These are phyloP conservation scores for Frankliniella fusca DNA, from an alignment of 2,888 invertebrate species.

Conservation along the genomic window DNA sequence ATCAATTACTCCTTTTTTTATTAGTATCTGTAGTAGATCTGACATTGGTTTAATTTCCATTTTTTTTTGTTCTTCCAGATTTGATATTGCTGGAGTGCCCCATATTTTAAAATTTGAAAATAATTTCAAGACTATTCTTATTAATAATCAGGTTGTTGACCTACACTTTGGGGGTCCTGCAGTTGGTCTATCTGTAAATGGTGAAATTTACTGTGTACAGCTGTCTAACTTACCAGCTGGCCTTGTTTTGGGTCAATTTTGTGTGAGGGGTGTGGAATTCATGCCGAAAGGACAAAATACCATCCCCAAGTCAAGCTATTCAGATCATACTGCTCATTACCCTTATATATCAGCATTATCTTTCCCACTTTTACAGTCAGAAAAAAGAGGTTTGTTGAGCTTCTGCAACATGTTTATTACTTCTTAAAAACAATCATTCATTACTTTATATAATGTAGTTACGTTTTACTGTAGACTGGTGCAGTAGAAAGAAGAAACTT, in stretches of 20 bases:
- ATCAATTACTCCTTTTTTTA: conserved; percentile 23
- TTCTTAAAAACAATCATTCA: no score
- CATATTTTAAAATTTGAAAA: conserved; percentile 78
- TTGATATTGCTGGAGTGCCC: conserved; percentile 65
- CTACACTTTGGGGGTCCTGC: conserved; percentile 77
- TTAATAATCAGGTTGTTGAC: conserved; percentile 72
- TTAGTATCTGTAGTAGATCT: neutral
- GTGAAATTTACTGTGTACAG: conserved; percentile 70
- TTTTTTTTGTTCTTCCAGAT: conserved; percentile 44
- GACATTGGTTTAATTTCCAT: conserved; percentile 7
- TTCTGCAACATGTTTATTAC: neutral
- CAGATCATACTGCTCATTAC: no score
- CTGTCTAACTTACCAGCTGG: conserved; percentile 74
- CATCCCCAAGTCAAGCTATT: conserved; percentile 39
- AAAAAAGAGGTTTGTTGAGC: conserved; percentile 32
- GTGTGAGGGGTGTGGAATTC: no score
- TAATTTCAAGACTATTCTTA: conserved; percentile 66
- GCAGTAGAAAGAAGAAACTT: no score
- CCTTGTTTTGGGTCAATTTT: conserved; percentile 62
- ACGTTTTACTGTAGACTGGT: no score
- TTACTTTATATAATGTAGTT: no score
- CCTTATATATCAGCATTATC: no score
- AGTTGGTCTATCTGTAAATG: conserved; percentile 68
- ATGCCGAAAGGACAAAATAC: conserved; percentile 17
- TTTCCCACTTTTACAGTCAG: no score